Percentiles rank a stretch among this genome's conserved stretches.
Conservation (phyloP, 2,888 invertebrate genomes). For the Deilephila porcellus region DNA sequence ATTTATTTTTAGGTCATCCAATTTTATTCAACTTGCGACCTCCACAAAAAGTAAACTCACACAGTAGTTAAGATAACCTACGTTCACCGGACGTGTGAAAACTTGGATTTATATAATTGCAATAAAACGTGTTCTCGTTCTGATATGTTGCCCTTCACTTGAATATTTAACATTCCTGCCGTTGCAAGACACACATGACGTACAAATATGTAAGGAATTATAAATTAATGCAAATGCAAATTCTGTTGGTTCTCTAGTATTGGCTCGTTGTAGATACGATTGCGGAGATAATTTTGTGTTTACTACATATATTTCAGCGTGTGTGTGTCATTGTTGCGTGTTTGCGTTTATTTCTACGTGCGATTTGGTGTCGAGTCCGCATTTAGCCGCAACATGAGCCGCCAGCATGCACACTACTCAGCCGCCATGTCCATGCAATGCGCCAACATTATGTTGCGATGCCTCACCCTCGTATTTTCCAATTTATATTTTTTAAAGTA, state of each 20-base stretch:
- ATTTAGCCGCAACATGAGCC: slow-evolving; percentile 80
- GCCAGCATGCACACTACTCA: slow-evolving; percentile 47
- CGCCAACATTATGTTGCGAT: slow-evolving; percentile 58
- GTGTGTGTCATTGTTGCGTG: slow-evolving; percentile 57
- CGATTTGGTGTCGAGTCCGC: slow-evolving; percentile 66
- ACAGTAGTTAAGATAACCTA: neutral
- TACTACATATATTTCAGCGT: slow-evolving; percentile 54
- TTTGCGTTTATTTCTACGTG: slow-evolving; percentile 76
- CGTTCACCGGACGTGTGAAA: slow-evolving; percentile 4
- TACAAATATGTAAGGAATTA: slow-evolving; percentile 13
- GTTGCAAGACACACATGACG: slow-evolving; percentile 3
- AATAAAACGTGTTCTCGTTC: slow-evolving; percentile 23
- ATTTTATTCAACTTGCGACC: no score
- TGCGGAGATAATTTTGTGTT: slow-evolving; percentile 38
- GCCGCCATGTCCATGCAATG: slow-evolving; percentile 60
- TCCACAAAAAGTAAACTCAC: neutral
- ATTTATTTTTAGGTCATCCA: no score
- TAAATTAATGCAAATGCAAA: slow-evolving; percentile 2
- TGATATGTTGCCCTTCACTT: slow-evolving; percentile 32
- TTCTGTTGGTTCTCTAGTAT: slow-evolving; percentile 1
- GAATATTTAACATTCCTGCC: slow-evolving; percentile 18
- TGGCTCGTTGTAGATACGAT: neutral
- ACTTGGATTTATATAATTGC: neutral
- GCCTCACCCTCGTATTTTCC: neutral
- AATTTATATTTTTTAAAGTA: neutral